Evolutionary conservation across 2,113 vertebrate species (phyloP).

Genomic region (Channa argus): DNA sequence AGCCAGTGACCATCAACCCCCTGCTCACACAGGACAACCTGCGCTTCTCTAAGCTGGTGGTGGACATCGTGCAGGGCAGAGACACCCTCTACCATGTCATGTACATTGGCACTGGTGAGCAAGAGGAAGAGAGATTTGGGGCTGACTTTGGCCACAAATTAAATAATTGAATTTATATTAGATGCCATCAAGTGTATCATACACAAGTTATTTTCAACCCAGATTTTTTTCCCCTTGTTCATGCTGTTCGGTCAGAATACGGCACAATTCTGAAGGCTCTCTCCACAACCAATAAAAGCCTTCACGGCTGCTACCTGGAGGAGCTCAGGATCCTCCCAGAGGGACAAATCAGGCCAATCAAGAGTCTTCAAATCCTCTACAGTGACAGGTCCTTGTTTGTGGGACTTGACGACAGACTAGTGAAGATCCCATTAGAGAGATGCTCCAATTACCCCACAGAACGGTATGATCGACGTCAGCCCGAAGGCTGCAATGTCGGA

Average conservation of each 20-base stretch:
- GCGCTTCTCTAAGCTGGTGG: conserved; percentile 91
- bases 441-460: conserved; percentile 87
- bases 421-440: conserved; percentile 91
- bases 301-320: conserved; percentile 91
- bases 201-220: background rate
- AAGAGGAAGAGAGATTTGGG: accelerated
- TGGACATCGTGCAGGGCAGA: conserved; percentile 93
- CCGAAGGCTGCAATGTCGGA: background rate
- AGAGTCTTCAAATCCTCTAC: conserved; percentile 91
- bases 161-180: no score
- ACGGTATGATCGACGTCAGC: conserved; percentile 79
- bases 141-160: background rate
- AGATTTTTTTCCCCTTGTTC: background rate
- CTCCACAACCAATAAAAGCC: conserved; percentile 86
- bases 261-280: conserved; percentile 95
- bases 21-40: conserved; percentile 92
- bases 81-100: conserved; percentile 92
- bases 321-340: conserved; percentile 91
- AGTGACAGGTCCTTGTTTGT: conserved; percentile 91
- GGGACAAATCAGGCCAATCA: conserved; percentile 83
- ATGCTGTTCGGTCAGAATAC: conserved; percentile 82
- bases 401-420: conserved; percentile 88
- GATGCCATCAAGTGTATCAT: background rate
- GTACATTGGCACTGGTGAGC: conserved; percentile 93
- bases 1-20: conserved; percentile 88